Percentiles rank a stretch among this genome's conserved stretches.
Evolutionary conservation across 53 echinoderm and acorn worm species (phyloP).

Genomic region (Stichopus horrens): DNA sequence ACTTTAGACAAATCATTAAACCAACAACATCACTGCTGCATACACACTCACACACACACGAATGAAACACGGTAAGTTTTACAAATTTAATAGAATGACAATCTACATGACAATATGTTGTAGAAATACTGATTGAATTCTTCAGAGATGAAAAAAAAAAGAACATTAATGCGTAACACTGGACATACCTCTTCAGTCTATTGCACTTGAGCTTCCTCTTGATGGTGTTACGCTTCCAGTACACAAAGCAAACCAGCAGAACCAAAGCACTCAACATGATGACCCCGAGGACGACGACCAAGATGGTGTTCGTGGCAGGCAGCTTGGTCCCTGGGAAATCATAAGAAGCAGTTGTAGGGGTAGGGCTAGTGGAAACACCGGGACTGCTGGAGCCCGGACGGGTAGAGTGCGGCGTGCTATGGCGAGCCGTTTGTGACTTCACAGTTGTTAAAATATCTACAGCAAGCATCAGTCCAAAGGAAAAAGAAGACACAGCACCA

Average conservation of each 20-base stretch:
- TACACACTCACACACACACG: too few relatives aligned
- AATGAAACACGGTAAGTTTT: too few relatives aligned
- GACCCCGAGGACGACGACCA: not conserved
- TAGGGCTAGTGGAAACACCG: not conserved
- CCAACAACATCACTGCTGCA: too few relatives aligned
- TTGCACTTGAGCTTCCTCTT: not conserved
- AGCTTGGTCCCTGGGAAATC: not conserved
- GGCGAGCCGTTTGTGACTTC: not conserved
- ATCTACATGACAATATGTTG: too few relatives aligned
- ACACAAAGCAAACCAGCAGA: not conserved
- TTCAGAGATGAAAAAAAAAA: too few relatives aligned
- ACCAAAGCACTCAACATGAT: not conserved
- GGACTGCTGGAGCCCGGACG: not conserved
- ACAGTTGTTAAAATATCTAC: conserved; percentile 28
- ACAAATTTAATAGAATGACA: too few relatives aligned
- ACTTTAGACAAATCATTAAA: too few relatives aligned
- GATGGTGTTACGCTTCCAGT: conserved; percentile 18
- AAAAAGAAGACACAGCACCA: conserved; percentile 17
- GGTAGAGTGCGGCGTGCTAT: not conserved
- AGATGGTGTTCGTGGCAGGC: not conserved
- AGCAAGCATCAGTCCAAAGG: conserved; percentile 39
- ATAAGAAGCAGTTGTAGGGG: conserved; percentile 8
- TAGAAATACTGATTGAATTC: too few relatives aligned
- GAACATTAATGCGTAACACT: not conserved
- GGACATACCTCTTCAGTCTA: not conserved